Conservation (phyloP, 2,797 vertebrate species). For the Xenentodon cancila region DNA sequence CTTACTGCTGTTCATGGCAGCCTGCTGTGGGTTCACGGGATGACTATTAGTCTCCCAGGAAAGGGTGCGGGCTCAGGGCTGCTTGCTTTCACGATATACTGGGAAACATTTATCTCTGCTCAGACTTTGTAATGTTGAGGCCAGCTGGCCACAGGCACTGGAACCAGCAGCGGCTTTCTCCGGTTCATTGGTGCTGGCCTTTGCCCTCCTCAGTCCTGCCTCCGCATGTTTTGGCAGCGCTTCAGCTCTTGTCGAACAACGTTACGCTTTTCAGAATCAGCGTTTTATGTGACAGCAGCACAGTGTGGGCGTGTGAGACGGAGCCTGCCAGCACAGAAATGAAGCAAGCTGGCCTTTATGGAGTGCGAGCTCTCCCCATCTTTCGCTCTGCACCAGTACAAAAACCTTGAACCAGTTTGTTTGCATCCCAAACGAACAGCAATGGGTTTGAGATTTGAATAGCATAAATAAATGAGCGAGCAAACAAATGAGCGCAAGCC, state of each 20-base stretch:
- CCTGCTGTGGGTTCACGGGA: conserved; percentile 4
- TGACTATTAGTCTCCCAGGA: not conserved
- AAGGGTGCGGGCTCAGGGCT: not conserved
- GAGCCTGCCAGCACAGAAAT: conserved; percentile 66
- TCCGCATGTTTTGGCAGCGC: conserved; percentile 61
- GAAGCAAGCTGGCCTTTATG: conserved; percentile 66
- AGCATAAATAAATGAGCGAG: conserved; percentile 79
- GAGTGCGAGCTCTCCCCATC: conserved; percentile 27
- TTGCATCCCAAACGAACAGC: conserved; percentile 73
- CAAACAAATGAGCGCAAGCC: conserved; percentile 74
- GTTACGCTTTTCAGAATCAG: conserved; percentile 70
- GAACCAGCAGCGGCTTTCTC: conserved; percentile 35
- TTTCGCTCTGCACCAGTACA: conserved; percentile 46
- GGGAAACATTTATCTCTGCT: conserved; percentile 19
- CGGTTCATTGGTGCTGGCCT: conserved; percentile 44
- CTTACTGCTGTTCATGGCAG: not conserved
- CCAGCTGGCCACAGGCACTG: conserved; percentile 35
- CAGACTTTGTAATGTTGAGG: conserved; percentile 21
- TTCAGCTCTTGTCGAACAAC: conserved; percentile 56
- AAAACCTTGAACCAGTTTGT: conserved; percentile 79
- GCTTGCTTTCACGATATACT: not conserved
- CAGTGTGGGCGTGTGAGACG: conserved; percentile 44
- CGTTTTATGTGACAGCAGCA: conserved; percentile 66
- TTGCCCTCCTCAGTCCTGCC: conserved; percentile 41
- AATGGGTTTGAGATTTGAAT: conserved; percentile 71